A percentile compares a stretch with the other conserved stretches of the same genome.
Evolutionary conservation across 2,888 invertebrate genomes (phyloP).

Genomic region (Matsumyia berberina): DNA sequence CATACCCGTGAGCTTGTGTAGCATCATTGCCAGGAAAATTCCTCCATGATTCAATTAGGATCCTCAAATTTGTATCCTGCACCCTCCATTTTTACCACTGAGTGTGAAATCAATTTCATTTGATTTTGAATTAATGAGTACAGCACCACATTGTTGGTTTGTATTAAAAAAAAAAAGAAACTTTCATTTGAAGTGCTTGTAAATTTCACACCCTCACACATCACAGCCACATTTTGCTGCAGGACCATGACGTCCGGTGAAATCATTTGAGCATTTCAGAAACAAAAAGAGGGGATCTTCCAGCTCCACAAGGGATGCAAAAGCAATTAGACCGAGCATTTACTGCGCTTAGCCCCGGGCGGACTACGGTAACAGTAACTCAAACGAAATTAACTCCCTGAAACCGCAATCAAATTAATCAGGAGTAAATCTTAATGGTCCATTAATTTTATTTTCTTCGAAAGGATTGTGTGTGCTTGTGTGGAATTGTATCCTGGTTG

Average conservation of each 20-base stretch:
- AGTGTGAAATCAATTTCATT: constrained; percentile 30
- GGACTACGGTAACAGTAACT: constrained; percentile 32
- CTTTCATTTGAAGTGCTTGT: constrained; percentile 13
- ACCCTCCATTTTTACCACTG: background rate
- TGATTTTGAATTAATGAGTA: constrained; percentile 29
- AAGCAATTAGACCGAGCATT: constrained; percentile 37
- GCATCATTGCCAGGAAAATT: background rate
- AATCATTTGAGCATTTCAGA: background rate
- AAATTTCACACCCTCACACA: constrained; percentile 7
- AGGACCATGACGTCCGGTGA: background rate
- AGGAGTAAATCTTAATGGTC: constrained; percentile 72
- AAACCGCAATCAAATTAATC: constrained; percentile 67
- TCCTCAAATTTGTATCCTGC: background rate
- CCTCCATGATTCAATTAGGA: too few relatives aligned
- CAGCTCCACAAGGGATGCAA: constrained; percentile 35
- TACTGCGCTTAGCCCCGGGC: constrained; percentile 30
- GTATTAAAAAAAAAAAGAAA: background rate
- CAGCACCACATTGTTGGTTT: background rate
- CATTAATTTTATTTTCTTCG: constrained; percentile 64
- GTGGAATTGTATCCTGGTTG: background rate
- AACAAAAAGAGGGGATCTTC: background rate
- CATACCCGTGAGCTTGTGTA: too few relatives aligned
- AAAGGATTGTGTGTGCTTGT: constrained; percentile 60
- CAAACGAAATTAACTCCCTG: constrained; percentile 59
- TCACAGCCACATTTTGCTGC: background rate